phyloP scores from a whole-genome alignment of 2,797 vertebrate genomes.

The Enteromius viviparus region DNA sequence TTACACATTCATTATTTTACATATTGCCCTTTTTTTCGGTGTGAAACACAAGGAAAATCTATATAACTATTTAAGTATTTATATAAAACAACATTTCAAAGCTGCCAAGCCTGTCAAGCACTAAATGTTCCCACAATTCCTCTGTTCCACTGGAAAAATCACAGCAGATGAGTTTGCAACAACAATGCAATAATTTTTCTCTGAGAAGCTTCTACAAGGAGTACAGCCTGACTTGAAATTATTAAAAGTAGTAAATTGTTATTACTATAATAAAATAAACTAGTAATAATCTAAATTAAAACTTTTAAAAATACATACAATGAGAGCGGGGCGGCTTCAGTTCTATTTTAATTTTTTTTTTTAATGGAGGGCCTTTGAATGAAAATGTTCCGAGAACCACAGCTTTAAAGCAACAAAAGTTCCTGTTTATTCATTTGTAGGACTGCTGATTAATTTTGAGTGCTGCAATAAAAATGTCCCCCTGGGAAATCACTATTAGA shows the following conservation, averaged over 20 bases:
- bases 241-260: background rate
- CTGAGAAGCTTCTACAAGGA: too few species aligned
- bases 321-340: background rate
- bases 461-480: conserved; percentile 5
- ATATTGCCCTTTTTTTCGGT: background rate
- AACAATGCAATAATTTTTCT: background rate
- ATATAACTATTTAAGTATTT: too few species aligned
- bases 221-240: background rate
- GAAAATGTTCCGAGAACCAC: background rate
- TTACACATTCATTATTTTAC: background rate
- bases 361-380: background rate
- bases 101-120: background rate
- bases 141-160: background rate
- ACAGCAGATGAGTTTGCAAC: background rate
- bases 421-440: background rate
- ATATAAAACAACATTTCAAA: background rate
- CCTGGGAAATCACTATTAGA: background rate
- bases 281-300: background rate
- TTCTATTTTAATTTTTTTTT: background rate
- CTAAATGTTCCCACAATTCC: background rate
- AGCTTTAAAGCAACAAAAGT: background rate
- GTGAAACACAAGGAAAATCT: background rate
- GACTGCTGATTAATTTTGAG: background rate
- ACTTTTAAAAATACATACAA: background rate
- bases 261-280: background rate